Percentiles rank a stretch among this genome's conserved stretches.
Evolutionary conservation across 2,113 vertebrate genomes (phyloP).

Genomic region (Gorsachius goisagi): DNA sequence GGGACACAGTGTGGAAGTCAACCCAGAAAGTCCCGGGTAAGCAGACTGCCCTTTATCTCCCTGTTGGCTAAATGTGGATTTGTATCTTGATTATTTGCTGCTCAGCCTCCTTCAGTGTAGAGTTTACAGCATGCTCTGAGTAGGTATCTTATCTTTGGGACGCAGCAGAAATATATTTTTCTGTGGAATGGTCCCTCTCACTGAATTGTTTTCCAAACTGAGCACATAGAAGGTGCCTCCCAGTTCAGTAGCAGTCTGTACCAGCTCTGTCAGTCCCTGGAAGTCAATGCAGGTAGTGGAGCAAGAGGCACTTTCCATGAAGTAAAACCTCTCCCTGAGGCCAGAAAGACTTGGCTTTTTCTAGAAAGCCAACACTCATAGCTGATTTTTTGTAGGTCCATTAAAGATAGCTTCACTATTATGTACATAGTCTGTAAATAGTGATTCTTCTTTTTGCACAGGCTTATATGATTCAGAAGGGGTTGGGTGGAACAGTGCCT

Average conservation of each 20-base stretch:
- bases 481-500: background rate
- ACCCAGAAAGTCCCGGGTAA: background rate
- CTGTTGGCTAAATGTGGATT: background rate
- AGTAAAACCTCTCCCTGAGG: background rate
- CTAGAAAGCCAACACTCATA: background rate
- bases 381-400: background rate
- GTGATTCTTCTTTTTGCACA: background rate
- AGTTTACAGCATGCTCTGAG: background rate
- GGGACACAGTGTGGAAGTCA: background rate
- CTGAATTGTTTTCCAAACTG: background rate
- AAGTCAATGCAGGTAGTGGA: background rate
- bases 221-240: background rate
- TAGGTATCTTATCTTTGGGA: background rate
- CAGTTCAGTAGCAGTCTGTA: background rate
- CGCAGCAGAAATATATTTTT: background rate
- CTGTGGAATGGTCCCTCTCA: background rate
- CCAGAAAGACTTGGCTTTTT: background rate
- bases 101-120: background rate
- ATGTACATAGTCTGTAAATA: background rate
- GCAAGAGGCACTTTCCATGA: background rate
- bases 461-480: background rate
- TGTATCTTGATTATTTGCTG: background rate
- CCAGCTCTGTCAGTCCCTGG: background rate
- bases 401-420: background rate
- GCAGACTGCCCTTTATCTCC: background rate